phyloP scores from a whole-genome alignment of 2,888 invertebrate genomes.

The Latheticus oryzae region DNA sequence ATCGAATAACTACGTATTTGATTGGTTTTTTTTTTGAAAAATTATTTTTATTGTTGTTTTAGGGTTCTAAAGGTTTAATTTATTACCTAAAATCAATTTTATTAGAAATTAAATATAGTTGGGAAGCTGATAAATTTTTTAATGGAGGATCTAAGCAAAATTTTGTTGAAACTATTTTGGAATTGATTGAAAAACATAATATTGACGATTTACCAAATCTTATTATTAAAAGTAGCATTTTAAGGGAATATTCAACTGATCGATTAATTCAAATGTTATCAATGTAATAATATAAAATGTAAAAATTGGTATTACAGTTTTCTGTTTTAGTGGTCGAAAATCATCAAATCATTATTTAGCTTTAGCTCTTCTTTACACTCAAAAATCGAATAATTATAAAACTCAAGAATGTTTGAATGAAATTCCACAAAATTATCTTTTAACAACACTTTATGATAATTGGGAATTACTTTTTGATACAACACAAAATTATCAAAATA shows the following conservation, averaged over 20 bases:
- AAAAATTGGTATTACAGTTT: no score
- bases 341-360: no score
- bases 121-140: conserved; percentile 66
- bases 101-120: conserved; percentile 63
- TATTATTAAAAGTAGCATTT: conserved; percentile 67
- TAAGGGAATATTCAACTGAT: conserved; percentile 70
- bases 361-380: conserved; percentile 67
- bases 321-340: conserved; percentile 51
- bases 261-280: conserved; percentile 67
- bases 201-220: conserved; percentile 66
- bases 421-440: conserved; percentile 63
- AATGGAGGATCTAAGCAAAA: conserved; percentile 58
- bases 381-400: conserved; percentile 66
- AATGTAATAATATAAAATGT: no score
- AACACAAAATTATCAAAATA: conserved; percentile 56
- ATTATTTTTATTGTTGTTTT: conserved; percentile 33
- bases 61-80: conserved; percentile 62
- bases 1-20: conserved; percentile 57
- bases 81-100: conserved; percentile 62
- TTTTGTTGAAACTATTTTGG: conserved; percentile 64
- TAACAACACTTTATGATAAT: conserved; percentile 64
- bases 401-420: conserved; percentile 66
- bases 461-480: conserved; percentile 69
- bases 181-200: conserved; percentile 63
- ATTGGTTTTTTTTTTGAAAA: background rate